Evolutionary conservation across 2,113 vertebrate species (phyloP), one percentile per base, ranked within the genome.

Genomic region (Hippocampus barbouri): DNA sequence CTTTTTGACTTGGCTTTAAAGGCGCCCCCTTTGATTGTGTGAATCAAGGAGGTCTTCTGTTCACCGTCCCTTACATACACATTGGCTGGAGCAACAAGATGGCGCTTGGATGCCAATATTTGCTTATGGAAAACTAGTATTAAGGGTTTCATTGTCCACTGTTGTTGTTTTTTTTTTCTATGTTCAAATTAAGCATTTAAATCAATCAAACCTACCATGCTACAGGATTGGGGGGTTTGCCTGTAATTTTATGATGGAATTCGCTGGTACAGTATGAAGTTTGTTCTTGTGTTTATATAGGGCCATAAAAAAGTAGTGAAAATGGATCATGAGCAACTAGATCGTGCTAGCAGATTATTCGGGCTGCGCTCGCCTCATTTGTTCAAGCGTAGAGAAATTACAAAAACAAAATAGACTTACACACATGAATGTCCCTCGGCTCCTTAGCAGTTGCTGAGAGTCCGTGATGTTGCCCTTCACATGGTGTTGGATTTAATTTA

Each of bases 21-120:
- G n/a, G 61, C 38, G 30, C 30, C 34, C 18, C 25, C 47, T 53
- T 68, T 64, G 57, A 30, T 45, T 73, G 62, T 68, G 71, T 72
- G 68, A 53, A 63, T 75, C 16, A 65, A 51, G 69, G 47, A 51
- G 67, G 69, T 74, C 30, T 30, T 76, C 69, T 65, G 73, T 70
- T 74, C 84, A 12, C 71, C 34, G 63, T 49, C 49, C 64, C 45
- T 53, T 38, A 76, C 54, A 45, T 61, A 40, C 66, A 91, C 57
- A 89, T 90, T 87, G 78, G 90, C 90, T 74, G 85, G 85, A 92
- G 91, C 92, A 92, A 89, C 85, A 86, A 87, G 83, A 89, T 84
- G 86, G 84, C 76, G 80, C 40, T 57, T 81, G 75, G 78, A 54
- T 27, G 25, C 57, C 25, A 27, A 27, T 16, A 14, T 60, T 1